Evolutionary conservation across 2,113 vertebrate genomes (phyloP).

Genomic region (Tor tambroides): DNA sequence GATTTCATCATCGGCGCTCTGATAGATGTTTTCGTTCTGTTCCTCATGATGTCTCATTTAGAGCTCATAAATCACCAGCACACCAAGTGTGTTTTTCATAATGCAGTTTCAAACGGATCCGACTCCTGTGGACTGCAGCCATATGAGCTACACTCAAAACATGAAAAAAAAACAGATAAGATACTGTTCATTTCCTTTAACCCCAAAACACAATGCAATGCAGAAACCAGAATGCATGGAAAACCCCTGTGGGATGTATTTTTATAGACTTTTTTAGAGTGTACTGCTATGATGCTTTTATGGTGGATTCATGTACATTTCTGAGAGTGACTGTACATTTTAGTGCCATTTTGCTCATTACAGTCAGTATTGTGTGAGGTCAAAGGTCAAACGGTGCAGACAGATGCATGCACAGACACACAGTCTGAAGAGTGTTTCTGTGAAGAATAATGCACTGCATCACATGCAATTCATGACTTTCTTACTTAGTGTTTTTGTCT

Average conservation of each 20-base stretch:
- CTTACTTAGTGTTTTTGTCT: too few relatives aligned
- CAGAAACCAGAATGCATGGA: too few relatives aligned
- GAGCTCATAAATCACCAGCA: constrained; percentile 4
- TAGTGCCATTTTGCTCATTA: neutral
- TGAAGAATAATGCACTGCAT: too few relatives aligned
- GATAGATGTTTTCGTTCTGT: neutral
- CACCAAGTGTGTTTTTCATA: neutral
- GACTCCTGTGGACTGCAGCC: neutral
- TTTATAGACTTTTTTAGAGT: too few relatives aligned
- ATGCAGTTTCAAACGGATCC: neutral
- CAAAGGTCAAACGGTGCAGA: neutral
- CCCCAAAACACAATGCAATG: neutral
- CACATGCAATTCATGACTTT: too few relatives aligned
- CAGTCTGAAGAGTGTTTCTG: too few relatives aligned
- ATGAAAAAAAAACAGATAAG: neutral
- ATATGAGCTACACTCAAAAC: neutral
- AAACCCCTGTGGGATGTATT: too few relatives aligned
- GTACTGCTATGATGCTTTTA: neutral
- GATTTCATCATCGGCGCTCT: neutral
- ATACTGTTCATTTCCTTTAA: neutral
- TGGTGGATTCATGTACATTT: neutral
- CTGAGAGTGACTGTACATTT: neutral
- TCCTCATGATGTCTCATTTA: constrained; percentile 12
- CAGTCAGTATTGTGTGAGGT: neutral
- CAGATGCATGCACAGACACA: too few relatives aligned